Conservation (phyloP, 2,888 invertebrate species). For the Sphecodes monilicornis region DNA sequence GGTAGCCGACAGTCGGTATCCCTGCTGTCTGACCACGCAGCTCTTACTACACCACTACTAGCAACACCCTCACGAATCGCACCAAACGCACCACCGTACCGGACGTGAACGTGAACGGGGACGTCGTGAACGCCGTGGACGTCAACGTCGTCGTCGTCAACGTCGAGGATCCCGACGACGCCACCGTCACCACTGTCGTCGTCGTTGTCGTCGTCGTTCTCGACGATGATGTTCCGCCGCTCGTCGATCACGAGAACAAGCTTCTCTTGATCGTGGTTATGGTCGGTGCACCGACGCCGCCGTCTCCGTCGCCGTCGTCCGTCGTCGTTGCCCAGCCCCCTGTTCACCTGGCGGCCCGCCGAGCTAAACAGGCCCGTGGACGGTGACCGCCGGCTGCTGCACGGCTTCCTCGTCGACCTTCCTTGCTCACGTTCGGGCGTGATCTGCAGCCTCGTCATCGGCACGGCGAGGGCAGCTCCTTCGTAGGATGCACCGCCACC, state of each 20-base stretch:
- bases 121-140: neutral
- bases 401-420: constrained; percentile 67
- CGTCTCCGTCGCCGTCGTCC: constrained; percentile 76
- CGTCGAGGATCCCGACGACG: constrained; percentile 66
- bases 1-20: constrained; percentile 33
- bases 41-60: constrained; percentile 59
- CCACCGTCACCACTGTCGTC: neutral
- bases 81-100: constrained; percentile 71
- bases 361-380: constrained; percentile 68
- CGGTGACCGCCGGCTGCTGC: constrained; percentile 61
- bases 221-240: neutral
- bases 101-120: constrained; percentile 10
- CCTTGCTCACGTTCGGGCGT: constrained; percentile 63
- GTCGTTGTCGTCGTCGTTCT: neutral
- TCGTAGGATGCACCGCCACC: constrained; percentile 74
- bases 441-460: constrained; percentile 77
- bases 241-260: neutral
- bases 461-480: constrained; percentile 75
- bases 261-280: neutral
- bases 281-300: constrained; percentile 69
- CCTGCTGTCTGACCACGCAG: constrained; percentile 43
- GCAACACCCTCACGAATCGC: constrained; percentile 66
- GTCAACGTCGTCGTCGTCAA: constrained; percentile 65
- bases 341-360: constrained; percentile 64
- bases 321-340: constrained; percentile 66